phyloP scores from a whole-genome alignment of 2,797 vertebrate species.

The Oryzias sinensis region DNA sequence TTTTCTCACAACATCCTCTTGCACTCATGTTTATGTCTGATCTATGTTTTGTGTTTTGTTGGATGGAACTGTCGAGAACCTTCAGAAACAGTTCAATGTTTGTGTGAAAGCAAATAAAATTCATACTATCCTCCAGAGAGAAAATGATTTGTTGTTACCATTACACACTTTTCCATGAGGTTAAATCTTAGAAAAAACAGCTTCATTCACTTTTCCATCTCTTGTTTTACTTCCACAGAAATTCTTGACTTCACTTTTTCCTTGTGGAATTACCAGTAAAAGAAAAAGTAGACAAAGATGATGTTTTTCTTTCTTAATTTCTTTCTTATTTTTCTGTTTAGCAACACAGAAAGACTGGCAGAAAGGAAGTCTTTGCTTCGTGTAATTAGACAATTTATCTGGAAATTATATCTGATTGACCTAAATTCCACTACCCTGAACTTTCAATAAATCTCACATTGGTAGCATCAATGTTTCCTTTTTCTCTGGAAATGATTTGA shows the following conservation, averaged over 20 bases:
- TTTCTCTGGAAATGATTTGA: conserved; percentile 16
- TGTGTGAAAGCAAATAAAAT: background rate
- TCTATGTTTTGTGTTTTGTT: conserved; percentile 25
- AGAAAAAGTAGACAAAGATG: background rate
- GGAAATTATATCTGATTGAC: conserved; percentile 29
- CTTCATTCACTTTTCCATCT: background rate
- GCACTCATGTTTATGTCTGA: conserved; percentile 6
- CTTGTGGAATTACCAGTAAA: background rate
- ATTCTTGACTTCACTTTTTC: background rate
- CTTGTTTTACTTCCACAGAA: conserved; percentile 3
- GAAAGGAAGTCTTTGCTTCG: background rate
- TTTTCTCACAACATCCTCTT: conserved; percentile 44
- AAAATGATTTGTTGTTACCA: conserved; percentile 22
- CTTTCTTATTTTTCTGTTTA: background rate
- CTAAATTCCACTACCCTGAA: conserved; percentile 4
- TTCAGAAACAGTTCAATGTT: background rate
- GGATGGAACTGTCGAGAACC: conserved; percentile 1
- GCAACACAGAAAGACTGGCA: background rate
- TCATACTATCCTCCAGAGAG: background rate
- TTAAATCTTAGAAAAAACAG: conserved; percentile 19
- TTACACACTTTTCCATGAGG: conserved; percentile 30
- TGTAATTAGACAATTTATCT: conserved; percentile 15
- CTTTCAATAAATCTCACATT: background rate
- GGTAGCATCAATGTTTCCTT: background rate
- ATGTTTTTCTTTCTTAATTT: background rate